Evolutionary conservation across 37 sponge, comb jelly and placozoan genomes (phyloP).

Genomic region (Beroe forskalii): DNA sequence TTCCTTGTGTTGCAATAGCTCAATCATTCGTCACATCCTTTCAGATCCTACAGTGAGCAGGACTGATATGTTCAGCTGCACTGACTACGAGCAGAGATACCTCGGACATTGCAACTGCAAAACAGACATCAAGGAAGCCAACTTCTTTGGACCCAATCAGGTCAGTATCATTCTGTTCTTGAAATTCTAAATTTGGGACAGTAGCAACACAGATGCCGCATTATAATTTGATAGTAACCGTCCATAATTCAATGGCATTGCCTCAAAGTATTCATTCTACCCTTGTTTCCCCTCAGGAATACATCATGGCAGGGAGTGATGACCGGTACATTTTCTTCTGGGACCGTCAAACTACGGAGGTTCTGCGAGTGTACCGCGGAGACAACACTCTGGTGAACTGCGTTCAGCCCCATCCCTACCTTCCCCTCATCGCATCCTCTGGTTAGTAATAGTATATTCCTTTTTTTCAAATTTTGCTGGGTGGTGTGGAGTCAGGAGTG

Average conservation of each 20-base stretch:
- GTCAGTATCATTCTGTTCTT: neutral
- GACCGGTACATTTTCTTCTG: conserved; percentile 91
- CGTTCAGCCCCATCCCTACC: conserved; percentile 88
- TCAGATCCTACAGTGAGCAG: conserved; percentile 9
- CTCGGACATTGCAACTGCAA: conserved; percentile 86
- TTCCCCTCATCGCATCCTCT: conserved; percentile 67
- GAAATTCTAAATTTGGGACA: neutral
- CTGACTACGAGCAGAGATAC: conserved; percentile 77
- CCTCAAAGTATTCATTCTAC: too few species aligned
- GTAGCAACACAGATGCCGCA: too few species aligned
- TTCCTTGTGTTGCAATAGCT: too few species aligned
- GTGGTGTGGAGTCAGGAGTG: too few species aligned
- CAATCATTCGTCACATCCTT: too few species aligned
- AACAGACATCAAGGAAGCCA: conserved; percentile 98
- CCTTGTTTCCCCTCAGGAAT: conserved; percentile 67
- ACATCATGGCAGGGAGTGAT: conserved; percentile 91
- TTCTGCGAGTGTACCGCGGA: conserved; percentile 75
- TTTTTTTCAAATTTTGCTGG: too few species aligned
- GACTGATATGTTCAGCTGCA: neutral
- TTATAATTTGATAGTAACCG: too few species aligned
- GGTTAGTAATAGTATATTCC: too few species aligned
- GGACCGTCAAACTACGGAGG: conserved; percentile 84
- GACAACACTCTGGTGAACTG: conserved; percentile 93
- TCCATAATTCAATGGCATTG: too few species aligned
- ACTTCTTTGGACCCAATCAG: conserved; percentile 80